Evolutionary conservation across 2,888 invertebrate genomes (phyloP), one percentile per base, ranked within the genome.

Genomic region (Platycheirus rosarum): DNA sequence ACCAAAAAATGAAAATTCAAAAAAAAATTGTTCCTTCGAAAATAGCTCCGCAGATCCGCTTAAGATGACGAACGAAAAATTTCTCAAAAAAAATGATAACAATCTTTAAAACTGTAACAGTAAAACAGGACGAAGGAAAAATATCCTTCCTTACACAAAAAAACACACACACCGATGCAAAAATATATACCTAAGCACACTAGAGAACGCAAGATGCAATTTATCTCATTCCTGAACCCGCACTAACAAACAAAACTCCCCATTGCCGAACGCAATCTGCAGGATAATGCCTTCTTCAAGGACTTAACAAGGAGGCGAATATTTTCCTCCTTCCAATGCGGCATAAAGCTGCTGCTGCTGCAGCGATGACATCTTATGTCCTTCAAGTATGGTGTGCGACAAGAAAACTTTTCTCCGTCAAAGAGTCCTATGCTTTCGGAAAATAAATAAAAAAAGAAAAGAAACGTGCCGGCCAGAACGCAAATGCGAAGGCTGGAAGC

Each of bases 11-110:
- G 14, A 57, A 60, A 8, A 26, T 14, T 9, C 13, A 23, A 44
- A 44, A 44, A 29, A 51, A 51, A 40, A 66, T 26, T 42, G 44
- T 46, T 68, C 77, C 82, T 51, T 71, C 82, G 82, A 82, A 82
- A 82, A 82, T 82, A 82, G 71, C 76, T 82, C 40, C 37, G 37
- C 55, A 76, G 76, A 82, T 82, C 82, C 76, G 82, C 76, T 82
- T 82, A 82, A 82, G 73, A 82, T 82, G 82, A 82, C 73, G 77
- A 82, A 82, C 76, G 29, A 48, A 71, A 71, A 63, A 62, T 62
- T 44, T 8, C 26, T 23, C 44, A 29, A 13, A 23, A 40, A 51
- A 53, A 37, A 23, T 48, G 55, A 68, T 66, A 62, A 53, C 40
- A 60, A 18, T 53, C 32, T 37, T 32, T n/a, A 42, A 66, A 65